Percentiles rank a stretch among this genome's conserved stretches.
Evolutionary conservation across 2,888 invertebrate species (phyloP).

Genomic region (Zaprionus obscuricornis): DNA sequence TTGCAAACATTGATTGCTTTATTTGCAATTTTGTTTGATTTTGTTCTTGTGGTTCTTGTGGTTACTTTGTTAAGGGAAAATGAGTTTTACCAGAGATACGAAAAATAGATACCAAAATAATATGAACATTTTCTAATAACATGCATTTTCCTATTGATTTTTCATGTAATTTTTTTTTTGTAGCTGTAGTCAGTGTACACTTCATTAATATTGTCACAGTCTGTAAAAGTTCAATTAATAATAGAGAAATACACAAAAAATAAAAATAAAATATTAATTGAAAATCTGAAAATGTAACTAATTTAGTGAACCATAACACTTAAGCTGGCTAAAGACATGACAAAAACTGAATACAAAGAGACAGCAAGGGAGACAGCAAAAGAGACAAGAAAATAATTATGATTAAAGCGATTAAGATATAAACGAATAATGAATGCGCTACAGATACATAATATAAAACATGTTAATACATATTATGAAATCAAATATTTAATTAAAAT

Average conservation of each 20-base stretch:
- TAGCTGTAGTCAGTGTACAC: constrained; percentile 15
- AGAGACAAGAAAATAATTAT: constrained; percentile 28
- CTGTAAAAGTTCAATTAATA: constrained; percentile 29
- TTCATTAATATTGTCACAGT: constrained; percentile 59
- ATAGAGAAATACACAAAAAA: constrained; percentile 6
- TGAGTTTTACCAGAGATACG: constrained; percentile 2
- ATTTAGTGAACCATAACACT: constrained; percentile 72
- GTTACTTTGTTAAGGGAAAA: constrained; percentile 29
- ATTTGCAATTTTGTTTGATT: constrained; percentile 31
- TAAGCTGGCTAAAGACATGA: constrained; percentile 69
- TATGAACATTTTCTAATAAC: background rate
- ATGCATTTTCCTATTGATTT: constrained; percentile 6
- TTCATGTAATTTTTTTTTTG: background rate
- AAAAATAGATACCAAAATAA: constrained; percentile 17
- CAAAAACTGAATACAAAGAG: constrained; percentile 32
- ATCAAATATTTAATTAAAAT: background rate
- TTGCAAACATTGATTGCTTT: constrained; percentile 40
- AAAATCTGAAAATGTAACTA: constrained; percentile 39
- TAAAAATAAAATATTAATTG: constrained; percentile 2
- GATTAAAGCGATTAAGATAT: constrained; percentile 15
- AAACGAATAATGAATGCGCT: constrained; percentile 36
- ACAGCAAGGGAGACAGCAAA: constrained; percentile 24
- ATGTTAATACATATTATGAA: background rate
- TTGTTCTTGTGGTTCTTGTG: constrained; percentile 33
- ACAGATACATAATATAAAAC: rapidly evolving